Conservation (phyloP, 2,113 vertebrate species). For the Neolamprologus longior region DNA sequence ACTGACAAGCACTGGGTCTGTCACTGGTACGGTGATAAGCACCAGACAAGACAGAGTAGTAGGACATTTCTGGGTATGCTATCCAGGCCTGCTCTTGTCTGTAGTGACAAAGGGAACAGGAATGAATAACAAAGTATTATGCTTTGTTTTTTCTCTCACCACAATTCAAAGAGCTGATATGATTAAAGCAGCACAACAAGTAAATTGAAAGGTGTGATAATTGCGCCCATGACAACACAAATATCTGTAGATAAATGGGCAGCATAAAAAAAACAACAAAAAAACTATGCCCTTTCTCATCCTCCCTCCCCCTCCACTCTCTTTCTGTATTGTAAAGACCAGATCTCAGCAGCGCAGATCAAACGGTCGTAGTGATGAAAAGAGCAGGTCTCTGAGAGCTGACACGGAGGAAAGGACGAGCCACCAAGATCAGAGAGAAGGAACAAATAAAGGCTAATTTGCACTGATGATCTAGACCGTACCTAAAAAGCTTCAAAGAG, state of each 20-base stretch:
- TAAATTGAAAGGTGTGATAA: constrained; percentile 7
- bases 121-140: neutral
- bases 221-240: neutral
- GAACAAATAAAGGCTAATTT: constrained; percentile 45
- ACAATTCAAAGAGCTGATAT: constrained; percentile 2
- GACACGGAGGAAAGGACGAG: neutral
- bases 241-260: neutral
- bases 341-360: constrained; percentile 36
- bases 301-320: neutral
- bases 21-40: constrained; percentile 13
- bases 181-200: neutral
- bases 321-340: neutral
- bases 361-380: constrained; percentile 51
- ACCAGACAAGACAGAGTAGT: neutral
- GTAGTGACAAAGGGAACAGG: neutral
- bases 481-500: constrained; percentile 45
- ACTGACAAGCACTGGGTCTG: constrained; percentile 3
- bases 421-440: constrained; percentile 40
- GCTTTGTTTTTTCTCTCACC: neutral
- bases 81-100: constrained; percentile 27
- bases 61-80: constrained; percentile 1
- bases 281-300: neutral
- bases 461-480: constrained; percentile 14
- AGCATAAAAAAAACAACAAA: neutral
- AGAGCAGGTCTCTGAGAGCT: constrained; percentile 43